Base-by-base conservation (phyloP, 2,888 invertebrate species). In the Netelia melanura region DNA sequence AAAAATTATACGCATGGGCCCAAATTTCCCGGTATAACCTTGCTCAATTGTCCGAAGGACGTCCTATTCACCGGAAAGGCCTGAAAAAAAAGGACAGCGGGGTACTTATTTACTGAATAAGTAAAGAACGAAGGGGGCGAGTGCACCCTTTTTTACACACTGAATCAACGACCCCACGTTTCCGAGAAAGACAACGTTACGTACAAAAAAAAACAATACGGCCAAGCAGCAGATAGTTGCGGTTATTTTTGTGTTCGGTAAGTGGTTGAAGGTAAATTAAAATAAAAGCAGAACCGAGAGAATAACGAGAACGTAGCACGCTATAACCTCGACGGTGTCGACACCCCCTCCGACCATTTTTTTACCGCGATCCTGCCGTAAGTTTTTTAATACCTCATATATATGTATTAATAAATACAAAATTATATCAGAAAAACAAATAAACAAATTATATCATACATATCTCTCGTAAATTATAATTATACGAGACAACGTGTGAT, bases 321-420 rank as follows among this genome's bases (percentile, higher is more conserved):
- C 38, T 58, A 58, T 14, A 56, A 9, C 56, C 58, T 58, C 43
- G 9, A 3, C 3, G 30, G 43, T 43, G 44, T 21, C 72, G 17
- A 71, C 71, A 56, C 71, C 71, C 71, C 56, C 5, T 21, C 54
- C 30, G 54, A 30, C n/a, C n/a, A 43, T 43, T 71, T 71, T 54
- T 30, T 58, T 0, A 8, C 6, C 56, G 10, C 71, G 0, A 14
- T 23, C 8, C 38, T 71, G 11, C 21, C 1, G 2, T 2, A 8
- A n/a, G 6, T 3, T 72, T 3, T 72, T 72, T 11, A 48, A 11
- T 14, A 48, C 11, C 8, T 1, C 14, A 48, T 48, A 48, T 48
- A 48, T 48, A 11, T 48, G 14, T 48, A 48, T 48, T 14, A 14
- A 10, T 48, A 48, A 14, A 48, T 48, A 48, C 1, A 48, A 3